phyloP scores from a whole-genome alignment of 2,113 vertebrate genomes.

The Passer domesticus region DNA sequence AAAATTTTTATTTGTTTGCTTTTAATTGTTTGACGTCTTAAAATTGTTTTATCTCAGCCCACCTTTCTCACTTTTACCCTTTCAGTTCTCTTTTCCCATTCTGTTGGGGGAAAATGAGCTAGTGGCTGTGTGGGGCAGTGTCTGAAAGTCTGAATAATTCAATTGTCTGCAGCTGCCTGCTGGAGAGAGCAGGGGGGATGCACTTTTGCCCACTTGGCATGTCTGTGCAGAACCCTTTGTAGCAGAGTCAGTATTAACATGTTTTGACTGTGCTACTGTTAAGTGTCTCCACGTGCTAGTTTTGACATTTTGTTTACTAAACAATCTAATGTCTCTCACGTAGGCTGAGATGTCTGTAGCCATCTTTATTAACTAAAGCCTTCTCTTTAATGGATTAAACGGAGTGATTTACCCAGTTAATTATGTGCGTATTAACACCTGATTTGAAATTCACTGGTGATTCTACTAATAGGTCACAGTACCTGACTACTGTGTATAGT shows the following conservation, averaged over 20 bases:
- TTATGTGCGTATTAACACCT: neutral
- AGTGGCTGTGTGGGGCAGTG: neutral
- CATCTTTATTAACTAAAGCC: neutral
- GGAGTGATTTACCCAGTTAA: neutral
- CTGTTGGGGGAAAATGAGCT: accelerated
- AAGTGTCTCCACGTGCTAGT: neutral
- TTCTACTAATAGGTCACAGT: neutral
- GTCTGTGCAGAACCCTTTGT: neutral
- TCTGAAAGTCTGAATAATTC: neutral
- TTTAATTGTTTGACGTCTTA: neutral
- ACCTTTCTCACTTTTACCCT: neutral
- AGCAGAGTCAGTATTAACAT: neutral
- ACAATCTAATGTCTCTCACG: neutral
- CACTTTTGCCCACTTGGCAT: neutral
- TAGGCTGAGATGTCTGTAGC: neutral
- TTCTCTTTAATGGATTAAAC: neutral
- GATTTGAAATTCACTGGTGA: neutral
- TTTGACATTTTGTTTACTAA: neutral
- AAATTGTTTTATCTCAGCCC: neutral
- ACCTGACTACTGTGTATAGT: neutral
- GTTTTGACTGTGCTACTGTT: neutral
- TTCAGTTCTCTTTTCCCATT: neutral
- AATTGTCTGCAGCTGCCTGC: neutral
- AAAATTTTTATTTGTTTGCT: neutral
- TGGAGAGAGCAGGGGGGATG: neutral